Evolutionary conservation across 1,140 invertebrate genomes (phyloP), one percentile per base, ranked within the genome.

Genomic region (Drosophila quadrilineata): DNA sequence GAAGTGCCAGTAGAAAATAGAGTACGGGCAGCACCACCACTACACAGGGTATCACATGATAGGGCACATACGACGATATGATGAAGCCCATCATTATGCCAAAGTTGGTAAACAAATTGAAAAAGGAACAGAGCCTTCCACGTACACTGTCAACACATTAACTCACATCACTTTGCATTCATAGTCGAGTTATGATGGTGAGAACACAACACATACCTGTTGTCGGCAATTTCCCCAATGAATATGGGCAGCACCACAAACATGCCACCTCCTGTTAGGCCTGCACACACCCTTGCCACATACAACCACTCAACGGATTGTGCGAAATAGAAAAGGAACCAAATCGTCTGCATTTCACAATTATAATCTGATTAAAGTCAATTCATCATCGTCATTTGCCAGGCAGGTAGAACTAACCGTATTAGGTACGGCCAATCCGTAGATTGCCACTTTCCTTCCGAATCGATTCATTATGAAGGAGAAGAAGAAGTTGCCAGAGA

Each of bases 251-350:
- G 52, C 0, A 86, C 73, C 0, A 85, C 56, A 28, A 71, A 89
- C 46, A 63, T 46, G 19, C 88, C 88, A 3, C 88, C 88, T 3
- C 88, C 76, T 2, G 86, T 87, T 4, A 91, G 33, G 1, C 91
- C 91, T 3, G 75, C 69, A 12, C 89, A 70, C 1, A 90, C 77
- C 29, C 91, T 71, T 0, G 89, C 90, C 52, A 89, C 65, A 48
- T 90, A 89, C 6, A 90, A 77, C 70, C 60, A 69, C 41, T 85
- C 77, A 28, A 89, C 60, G 28, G 79, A 76, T 38, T 60, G 10
- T 0, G 87, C 88, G 14, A 87, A 89, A 31, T 87, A 87, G 35
- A 87, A 58, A 2, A 85, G 43, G 6, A 76, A 49, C 88, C 88
- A 89, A 28, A 89, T 74, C 41, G 66, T 73, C 87, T 89, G 29